A percentile compares a stretch with the other conserved stretches of the same genome.
Evolutionary conservation across 1,140 invertebrate species (phyloP).

Genomic region (Lepidurus apus): DNA sequence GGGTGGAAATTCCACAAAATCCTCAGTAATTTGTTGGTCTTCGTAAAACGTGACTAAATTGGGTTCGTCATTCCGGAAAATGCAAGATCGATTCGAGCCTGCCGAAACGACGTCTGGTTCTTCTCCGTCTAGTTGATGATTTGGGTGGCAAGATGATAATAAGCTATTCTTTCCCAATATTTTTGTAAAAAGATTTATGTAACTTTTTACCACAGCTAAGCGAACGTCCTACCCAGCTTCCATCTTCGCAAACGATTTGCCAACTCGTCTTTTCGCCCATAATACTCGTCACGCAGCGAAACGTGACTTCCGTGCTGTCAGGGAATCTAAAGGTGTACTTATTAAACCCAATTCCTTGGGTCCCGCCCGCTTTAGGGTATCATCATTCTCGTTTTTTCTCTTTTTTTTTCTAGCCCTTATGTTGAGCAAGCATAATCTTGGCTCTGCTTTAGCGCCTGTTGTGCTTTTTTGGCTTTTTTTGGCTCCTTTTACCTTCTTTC

Average conservation of each 20-base stretch:
- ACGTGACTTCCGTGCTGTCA: conserved; percentile 71
- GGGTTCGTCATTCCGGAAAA: conserved; percentile 66
- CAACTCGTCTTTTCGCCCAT: conserved; percentile 72
- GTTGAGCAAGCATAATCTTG: conserved; percentile 16
- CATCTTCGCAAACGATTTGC: conserved; percentile 75
- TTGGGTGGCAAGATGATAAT: neutral
- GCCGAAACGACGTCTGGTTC: conserved; percentile 26
- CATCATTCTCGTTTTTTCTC: conserved; percentile 20
- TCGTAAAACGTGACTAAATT: conserved; percentile 73
- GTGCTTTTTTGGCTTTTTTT: neutral
- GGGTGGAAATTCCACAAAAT: conserved; percentile 66
- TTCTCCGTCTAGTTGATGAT: conserved; percentile 28
- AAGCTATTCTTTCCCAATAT: neutral
- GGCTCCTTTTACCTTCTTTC: conserved; percentile 39
- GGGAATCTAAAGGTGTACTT: conserved; percentile 52
- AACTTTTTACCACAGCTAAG: conserved; percentile 59
- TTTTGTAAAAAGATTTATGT: neutral
- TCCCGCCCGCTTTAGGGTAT: neutral
- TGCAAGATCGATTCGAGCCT: conserved; percentile 57
- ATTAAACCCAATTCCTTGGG: conserved; percentile 4
- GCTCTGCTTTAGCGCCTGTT: neutral
- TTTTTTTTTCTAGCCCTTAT: neutral
- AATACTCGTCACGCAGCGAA: conserved; percentile 69
- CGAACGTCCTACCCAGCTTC: conserved; percentile 70
- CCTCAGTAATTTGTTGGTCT: conserved; percentile 66